phyloP scores from a whole-genome alignment of 2,797 vertebrate species.

The Rhinophrynus dorsalis region DNA sequence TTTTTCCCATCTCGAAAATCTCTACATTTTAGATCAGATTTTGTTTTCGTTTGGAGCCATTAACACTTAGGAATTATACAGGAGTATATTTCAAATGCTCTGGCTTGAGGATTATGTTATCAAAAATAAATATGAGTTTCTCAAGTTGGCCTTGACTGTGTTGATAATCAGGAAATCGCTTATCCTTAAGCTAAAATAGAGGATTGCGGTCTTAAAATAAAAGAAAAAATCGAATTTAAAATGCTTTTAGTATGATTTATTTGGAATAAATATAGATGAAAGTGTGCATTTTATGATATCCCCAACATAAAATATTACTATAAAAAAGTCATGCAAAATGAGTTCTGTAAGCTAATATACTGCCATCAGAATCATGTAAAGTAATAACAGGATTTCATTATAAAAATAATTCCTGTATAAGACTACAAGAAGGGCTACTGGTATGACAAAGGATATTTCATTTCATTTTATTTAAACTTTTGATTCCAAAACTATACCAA shows the following conservation, averaged over 20 bases:
- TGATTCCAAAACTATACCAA: constrained; percentile 1
- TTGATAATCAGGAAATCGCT: constrained; percentile 62
- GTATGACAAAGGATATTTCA: constrained; percentile 12
- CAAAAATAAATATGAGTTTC: constrained; percentile 64
- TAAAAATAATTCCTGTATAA: constrained; percentile 53
- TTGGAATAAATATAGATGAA: constrained; percentile 56
- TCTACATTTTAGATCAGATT: constrained; percentile 65
- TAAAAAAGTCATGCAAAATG: constrained; percentile 22
- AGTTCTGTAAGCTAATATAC: constrained; percentile 47
- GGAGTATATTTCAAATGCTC: constrained; percentile 55
- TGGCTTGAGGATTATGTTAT: constrained; percentile 64
- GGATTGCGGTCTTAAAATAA: constrained; percentile 66
- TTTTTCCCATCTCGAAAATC: constrained; percentile 55
- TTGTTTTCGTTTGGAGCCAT: constrained; percentile 58
- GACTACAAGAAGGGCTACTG: constrained; percentile 38
- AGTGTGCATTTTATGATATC: constrained; percentile 48
- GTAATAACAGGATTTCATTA: constrained; percentile 54
- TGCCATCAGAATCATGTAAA: constrained; percentile 51
- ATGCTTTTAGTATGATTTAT: constrained; percentile 70
- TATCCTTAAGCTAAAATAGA: constrained; percentile 66
- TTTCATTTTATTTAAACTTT: constrained; percentile 31
- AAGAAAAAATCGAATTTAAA: constrained; percentile 49
- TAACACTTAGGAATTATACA: constrained; percentile 61
- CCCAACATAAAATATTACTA: constrained; percentile 55
- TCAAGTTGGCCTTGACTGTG: constrained; percentile 58